These are phyloP conservation scores for Mesorhabditis sp. DNA, from an alignment of 2,888 invertebrate genomes.

Conservation along the genomic window DNA sequence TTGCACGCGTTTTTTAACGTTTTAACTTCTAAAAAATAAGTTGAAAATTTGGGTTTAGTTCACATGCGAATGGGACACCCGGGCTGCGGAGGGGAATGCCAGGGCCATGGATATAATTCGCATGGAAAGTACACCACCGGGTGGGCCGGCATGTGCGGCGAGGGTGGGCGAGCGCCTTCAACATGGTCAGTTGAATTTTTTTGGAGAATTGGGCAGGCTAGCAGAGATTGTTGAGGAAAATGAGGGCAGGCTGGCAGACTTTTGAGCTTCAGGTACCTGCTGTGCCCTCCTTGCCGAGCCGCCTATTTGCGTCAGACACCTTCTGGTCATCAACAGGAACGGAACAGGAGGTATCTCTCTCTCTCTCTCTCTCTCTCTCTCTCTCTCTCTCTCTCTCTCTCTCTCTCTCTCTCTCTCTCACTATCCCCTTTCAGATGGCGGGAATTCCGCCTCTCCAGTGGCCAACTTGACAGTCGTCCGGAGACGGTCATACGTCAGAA, in stretches of 20 bases:
- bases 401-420: conserved; percentile 1
- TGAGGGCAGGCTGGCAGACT: background rate
- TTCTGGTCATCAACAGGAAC: conserved; percentile 37
- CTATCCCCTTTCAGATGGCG: conserved; percentile 33
- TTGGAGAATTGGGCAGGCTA: background rate
- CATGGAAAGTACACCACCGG: conserved; percentile 79
- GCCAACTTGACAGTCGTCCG: conserved; percentile 33
- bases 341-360: conserved; percentile 23
- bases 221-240: no score
- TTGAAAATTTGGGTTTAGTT: conserved; percentile 60
- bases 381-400: background rate
- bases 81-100: conserved; percentile 81
- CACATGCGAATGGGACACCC: conserved; percentile 87
- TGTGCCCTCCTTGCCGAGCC: conserved; percentile 85
- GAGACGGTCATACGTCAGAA: conserved; percentile 75
- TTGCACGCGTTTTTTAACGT: background rate
- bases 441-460: conserved; percentile 39
- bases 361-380: background rate
- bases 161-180: conserved; percentile 73
- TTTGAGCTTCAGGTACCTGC: conserved; percentile 69
- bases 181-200: conserved; percentile 60
- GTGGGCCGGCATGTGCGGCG: conserved; percentile 84
- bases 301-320: conserved; percentile 66
- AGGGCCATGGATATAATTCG: conserved; percentile 86
- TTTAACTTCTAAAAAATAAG: background rate